Base-by-base conservation (phyloP, 92 coral and sea anemone genomes). In the Porites lobata region DNA sequence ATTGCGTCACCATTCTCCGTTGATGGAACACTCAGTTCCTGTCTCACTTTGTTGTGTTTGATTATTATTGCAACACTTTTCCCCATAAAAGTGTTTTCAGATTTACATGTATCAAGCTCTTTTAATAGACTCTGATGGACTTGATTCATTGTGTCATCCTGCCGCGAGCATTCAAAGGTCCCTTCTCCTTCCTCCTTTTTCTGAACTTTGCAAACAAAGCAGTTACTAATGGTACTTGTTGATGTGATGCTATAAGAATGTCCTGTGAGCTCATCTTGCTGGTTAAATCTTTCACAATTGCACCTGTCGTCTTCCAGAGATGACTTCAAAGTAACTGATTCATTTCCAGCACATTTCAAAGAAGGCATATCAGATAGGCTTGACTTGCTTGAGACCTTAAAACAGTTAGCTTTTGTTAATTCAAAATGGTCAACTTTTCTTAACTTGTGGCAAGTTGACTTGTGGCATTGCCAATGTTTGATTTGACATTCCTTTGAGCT, bases 11-110 rank as follows among this genome's bases (percentile, higher is more conserved):
- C 89, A 47, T 77, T 79, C 4, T 76, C 87, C 54, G 61, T 72
- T n/a, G 18, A 62, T 18, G 69, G 26, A 9, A 96, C 50, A n/a
- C 87, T 66, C 19, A 97, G 78, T 82, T 84, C 79, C 19, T 92
- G 95, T 81, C 87, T 97, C 64, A 72, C 85, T 70, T 94, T 93
- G 67, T 93, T 94, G 91, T 97, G 96, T 43, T 94, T 97, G 78
- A 95, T 65, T 32, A 54, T 26, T 61, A 96, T 86, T 50, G 79
- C 75, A 21, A 95, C 68, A 64, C 38, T 73, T 32, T 69, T 57
- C 3, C 12, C 56, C 47, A 17, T 10, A 10, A 32, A 57, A 14
- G 4, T 61, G 17, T 65, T 66, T 73, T 19, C 62, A 29, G 58
- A 14, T 50, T 22, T 18, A 3, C 47, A 38, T 38, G 0, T 38